Conservation (phyloP, 2,888 invertebrate species). For the Limnephilus marmoratus region DNA sequence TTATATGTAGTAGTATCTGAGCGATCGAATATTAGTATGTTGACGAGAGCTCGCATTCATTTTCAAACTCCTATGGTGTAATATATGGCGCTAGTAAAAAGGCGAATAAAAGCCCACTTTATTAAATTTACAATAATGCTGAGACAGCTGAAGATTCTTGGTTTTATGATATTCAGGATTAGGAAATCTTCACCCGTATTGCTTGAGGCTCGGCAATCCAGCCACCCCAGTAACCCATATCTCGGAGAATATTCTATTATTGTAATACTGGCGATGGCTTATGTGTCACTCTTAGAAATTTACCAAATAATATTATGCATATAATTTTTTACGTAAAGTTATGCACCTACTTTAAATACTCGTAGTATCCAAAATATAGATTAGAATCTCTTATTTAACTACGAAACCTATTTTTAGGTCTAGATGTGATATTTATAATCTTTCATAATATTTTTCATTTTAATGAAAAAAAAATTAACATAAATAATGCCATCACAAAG, state of each 20-base stretch:
- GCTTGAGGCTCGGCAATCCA: not conserved
- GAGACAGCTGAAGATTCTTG: not conserved
- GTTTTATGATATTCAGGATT: slow-evolving; percentile 7
- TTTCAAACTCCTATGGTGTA: not conserved
- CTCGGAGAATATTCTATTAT: not conserved
- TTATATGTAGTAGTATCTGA: not conserved
- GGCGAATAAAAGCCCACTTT: not conserved
- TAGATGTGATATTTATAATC: too few species aligned
- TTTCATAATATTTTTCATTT: too few species aligned
- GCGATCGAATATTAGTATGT: not conserved
- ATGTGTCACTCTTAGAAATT: not conserved
- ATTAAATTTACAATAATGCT: slow-evolving; percentile 23
- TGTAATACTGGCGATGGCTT: not conserved
- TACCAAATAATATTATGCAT: too few species aligned
- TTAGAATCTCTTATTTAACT: too few species aligned
- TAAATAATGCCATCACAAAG: too few species aligned
- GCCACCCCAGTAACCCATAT: not conserved
- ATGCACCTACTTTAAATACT: too few species aligned
- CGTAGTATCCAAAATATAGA: too few species aligned
- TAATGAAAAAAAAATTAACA: too few species aligned
- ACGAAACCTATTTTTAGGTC: too few species aligned
- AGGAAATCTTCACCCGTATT: not conserved
- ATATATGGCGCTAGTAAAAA: not conserved
- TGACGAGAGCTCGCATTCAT: not conserved
- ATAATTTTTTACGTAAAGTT: too few species aligned